Evolutionary conservation across 2,888 invertebrate species (phyloP).

Genomic region (Melanchra persicariae): DNA sequence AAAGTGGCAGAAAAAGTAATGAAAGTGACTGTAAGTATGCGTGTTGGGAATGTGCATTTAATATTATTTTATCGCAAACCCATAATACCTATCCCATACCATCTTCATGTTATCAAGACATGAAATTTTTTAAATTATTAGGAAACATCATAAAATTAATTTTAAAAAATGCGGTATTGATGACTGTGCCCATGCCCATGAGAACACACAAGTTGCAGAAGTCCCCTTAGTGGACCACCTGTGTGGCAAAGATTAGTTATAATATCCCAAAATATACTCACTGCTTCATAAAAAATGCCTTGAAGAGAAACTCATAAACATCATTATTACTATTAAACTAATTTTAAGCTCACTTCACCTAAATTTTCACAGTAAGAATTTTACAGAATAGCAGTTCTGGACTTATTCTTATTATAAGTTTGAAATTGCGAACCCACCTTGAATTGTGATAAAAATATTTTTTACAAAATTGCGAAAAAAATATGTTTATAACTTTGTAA

Average conservation of each 20-base stretch:
- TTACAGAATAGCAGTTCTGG: too few species aligned
- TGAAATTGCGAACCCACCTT: too few species aligned
- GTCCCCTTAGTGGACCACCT: not conserved
- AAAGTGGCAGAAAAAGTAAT: slow-evolving; percentile 94
- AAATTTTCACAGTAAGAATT: too few species aligned
- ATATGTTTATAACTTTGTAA: too few species aligned
- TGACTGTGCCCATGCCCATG: not conserved
- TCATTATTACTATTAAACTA: too few species aligned
- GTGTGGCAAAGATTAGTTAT: not conserved
- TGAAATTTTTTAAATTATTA: not conserved
- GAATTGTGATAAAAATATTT: too few species aligned
- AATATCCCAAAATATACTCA: slow-evolving; percentile 2
- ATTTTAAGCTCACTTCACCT: too few species aligned
- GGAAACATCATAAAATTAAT: not conserved
- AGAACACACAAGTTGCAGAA: not conserved
- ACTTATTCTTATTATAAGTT: too few species aligned
- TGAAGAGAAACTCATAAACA: not conserved
- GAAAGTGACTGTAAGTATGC: slow-evolving; percentile 95
- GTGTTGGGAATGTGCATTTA: not conserved
- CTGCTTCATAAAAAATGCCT: not conserved
- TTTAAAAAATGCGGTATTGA: not conserved
- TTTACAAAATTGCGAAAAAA: too few species aligned
- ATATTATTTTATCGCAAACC: not conserved
- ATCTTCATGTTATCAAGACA: not conserved
- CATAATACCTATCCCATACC: not conserved